These are phyloP conservation scores for Coreoperca whiteheadi DNA, from an alignment of 2,113 vertebrate genomes.

Conservation along the genomic window DNA sequence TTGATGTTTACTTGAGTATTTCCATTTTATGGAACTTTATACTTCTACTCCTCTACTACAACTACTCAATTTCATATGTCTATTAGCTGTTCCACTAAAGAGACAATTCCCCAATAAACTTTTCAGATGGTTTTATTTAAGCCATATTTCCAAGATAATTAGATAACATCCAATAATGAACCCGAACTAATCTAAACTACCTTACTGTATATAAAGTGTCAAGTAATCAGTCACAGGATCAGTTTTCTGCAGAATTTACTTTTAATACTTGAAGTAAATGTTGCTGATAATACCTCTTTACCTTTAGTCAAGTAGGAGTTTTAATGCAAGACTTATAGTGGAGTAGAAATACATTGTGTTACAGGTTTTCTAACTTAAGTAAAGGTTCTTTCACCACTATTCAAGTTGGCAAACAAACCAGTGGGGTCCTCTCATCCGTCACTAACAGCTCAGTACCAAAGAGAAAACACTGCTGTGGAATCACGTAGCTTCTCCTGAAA, in stretches of 20 bases:
- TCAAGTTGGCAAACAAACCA: not conserved
- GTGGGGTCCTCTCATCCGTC: slow-evolving; percentile 1
- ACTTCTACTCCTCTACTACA: not conserved
- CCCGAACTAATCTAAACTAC: not conserved
- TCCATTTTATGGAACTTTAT: not conserved
- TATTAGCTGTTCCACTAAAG: not conserved
- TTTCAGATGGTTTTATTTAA: not conserved
- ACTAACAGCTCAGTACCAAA: not conserved
- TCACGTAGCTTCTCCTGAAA: slow-evolving; percentile 1
- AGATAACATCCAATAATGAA: not conserved
- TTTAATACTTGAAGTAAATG: not conserved
- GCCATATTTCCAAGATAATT: too few species aligned
- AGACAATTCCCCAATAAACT: not conserved
- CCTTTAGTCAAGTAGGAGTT: not conserved
- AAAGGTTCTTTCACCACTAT: not conserved
- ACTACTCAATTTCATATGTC: not conserved
- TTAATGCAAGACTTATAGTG: too few species aligned
- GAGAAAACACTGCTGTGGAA: not conserved
- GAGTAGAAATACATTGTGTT: too few species aligned
- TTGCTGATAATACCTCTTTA: not conserved
- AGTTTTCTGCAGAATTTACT: not conserved
- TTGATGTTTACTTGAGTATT: not conserved
- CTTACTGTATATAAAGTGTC: not conserved
- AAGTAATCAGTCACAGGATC: not conserved
- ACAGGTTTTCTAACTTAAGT: not conserved